Evolutionary conservation across 2,888 invertebrate genomes (phyloP).

Genomic region (Ligdia adustata): DNA sequence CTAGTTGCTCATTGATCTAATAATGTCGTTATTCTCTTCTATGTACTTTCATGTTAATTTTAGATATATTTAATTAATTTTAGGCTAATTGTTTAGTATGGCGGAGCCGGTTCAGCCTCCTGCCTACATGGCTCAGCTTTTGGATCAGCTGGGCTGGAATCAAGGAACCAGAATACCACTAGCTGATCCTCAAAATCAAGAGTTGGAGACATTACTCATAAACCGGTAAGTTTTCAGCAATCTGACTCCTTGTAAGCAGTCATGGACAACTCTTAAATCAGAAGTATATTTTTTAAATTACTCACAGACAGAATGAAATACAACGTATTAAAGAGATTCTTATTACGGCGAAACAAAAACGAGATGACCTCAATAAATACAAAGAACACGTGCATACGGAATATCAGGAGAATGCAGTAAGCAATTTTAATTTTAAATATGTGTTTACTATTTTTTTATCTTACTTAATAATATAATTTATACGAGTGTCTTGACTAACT

Average conservation of each 20-base stretch:
- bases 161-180: conserved; percentile 91
- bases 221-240: conserved; percentile 51
- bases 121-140: conserved; percentile 84
- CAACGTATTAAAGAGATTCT: conserved; percentile 69
- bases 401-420: conserved; percentile 78
- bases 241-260: no score
- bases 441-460: no score
- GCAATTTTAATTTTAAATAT: conserved; percentile 29
- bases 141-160: conserved; percentile 89
- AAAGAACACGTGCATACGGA: conserved; percentile 71
- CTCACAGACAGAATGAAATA: conserved; percentile 74
- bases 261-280: no score
- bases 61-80: no score
- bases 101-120: conserved; percentile 54
- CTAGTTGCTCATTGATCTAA: neutral
- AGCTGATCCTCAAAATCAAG: conserved; percentile 89
- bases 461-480: no score
- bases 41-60: no score
- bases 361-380: conserved; percentile 71
- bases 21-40: neutral
- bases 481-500: no score
- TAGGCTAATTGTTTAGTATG: conserved; percentile 44
- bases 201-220: conserved; percentile 64
- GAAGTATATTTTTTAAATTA: no score
- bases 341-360: conserved; percentile 65